Conservation (phyloP, 30 jellyfish, hydroid and myxozoan genomes). For the Aurelia sp. region DNA sequence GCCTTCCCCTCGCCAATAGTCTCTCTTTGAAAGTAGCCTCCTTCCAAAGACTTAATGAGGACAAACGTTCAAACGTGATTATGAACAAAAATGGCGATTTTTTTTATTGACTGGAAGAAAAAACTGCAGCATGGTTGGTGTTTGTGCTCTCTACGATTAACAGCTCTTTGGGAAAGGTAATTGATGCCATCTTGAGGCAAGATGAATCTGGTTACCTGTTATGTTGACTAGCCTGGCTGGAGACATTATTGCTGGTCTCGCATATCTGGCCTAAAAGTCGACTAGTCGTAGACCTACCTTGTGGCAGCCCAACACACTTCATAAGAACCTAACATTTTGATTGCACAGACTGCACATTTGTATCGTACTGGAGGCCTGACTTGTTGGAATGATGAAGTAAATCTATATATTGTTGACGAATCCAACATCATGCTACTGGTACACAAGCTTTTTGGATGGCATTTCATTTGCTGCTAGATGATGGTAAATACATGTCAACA, state of each 20-base stretch:
- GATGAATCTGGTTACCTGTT: constrained; percentile 6
- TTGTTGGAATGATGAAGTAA: too few species aligned
- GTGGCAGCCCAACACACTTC: too few species aligned
- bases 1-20: not conserved
- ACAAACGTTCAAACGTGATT: too few species aligned
- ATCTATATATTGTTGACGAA: too few species aligned
- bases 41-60: not conserved
- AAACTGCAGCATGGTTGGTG: not conserved
- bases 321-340: too few species aligned
- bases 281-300: too few species aligned
- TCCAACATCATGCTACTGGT: not conserved
- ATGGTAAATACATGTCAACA: not conserved
- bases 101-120: not conserved
- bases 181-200: not conserved
- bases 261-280: too few species aligned
- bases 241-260: not conserved
- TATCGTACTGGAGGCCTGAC: too few species aligned
- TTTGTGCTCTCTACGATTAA: too few species aligned
- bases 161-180: too few species aligned
- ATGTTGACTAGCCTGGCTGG: too few species aligned
- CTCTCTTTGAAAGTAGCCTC: constrained; percentile 7
- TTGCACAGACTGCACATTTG: too few species aligned
- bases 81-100: not conserved
- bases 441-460: not conserved
- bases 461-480: constrained; percentile 1